Base-by-base conservation (phyloP, 2,888 invertebrate genomes). In the Octonoba sinensis region DNA sequence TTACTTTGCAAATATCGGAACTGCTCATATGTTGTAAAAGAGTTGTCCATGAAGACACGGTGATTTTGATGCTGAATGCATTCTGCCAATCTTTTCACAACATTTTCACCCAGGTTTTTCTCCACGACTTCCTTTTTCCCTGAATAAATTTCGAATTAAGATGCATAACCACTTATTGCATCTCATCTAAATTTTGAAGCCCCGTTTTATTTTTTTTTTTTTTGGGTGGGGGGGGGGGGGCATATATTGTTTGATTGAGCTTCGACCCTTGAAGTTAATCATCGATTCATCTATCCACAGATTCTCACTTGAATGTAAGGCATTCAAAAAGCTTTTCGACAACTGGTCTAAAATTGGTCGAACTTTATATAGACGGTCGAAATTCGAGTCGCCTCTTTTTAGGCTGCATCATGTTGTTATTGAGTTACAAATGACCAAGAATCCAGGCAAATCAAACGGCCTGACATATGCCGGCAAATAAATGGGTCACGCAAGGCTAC, bases 171-270 rank as follows among this genome's bases (percentile, higher is more conserved):
- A 11, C 51, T 44, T n/a, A 11, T 44, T 18, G 44, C 74, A 66
- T 11, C 66, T 18, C 59, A 47, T 47, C 57, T 66, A 74, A n/a
- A 74, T 27, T 59, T 67, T 73, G 11, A 44, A 64, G 0, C 56
- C 73, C 4, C 56, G n/a, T 46, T 67, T 73, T 0, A 66, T 56
- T 0, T 56, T 65, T 16, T 65, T 65, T 20, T 64, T 64, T n/a
- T n/a, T n/a, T n/a, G n/a, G n/a, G n/a, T n/a, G n/a, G n/a, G n/a
- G n/a, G n/a, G n/a, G n/a, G n/a, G n/a, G n/a, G 0, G 70, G 70
- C 77, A 54, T 70, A 20, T 77, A 70, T n/a, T 70, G 66, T 20
- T 76, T 75, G 16, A 75, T 11, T 6, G 65, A 56, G 18, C 64
- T 54, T 0, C 73, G 11, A 16, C 65, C 64, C n/a, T 73, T 73